Evolutionary conservation across 2,113 vertebrate genomes (phyloP), one percentile per base, ranked within the genome.

Genomic region (Podocnemis expansa): DNA sequence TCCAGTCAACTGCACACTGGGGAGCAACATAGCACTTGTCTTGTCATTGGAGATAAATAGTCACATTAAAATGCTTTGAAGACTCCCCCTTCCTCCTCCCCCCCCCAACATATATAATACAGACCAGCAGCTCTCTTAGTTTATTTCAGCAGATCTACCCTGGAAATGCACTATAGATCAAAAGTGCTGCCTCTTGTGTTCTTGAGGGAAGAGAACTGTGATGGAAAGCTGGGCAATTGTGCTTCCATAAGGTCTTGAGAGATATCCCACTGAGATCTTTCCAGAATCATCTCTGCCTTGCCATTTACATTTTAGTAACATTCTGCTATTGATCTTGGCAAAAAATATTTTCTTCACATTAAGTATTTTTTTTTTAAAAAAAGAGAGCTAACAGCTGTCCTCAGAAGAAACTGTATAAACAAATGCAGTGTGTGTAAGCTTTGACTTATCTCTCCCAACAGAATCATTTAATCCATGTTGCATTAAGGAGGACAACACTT

Each of bases 381-480:
- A 63, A 79, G 56, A 91, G 79, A 29, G 6, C 41, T 80, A 83
- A 73, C 93, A 54, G 49, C 41, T 80, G 45, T 89, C 41, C 43
- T 82, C 38, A 9, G 31, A 55, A 10, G 38, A 49, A 49, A 80
- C 88, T 93, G 25, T 24, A 5, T 4, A 47, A 80, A 45, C 7
- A 79, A 78, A 54, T 13, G 84, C 19, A 6, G 13, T 81, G 14
- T 87, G 73, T 82, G 4, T 17, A 31, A 16, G 38, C 25, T 92
- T n/a, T 88, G 56, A 87, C 87, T 91, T 85, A 8, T 84, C 31
- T 88, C 78, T 80, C 55, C 60, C 52, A 89, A 49, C 70, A 84
- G 76, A 95, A 89, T 76, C 11, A 52, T 78, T 92, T 93, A 86
- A 92, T 94, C 60, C 49, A 5, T 34, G 4, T 58, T 90, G 34